Evolutionary conservation across 2,888 invertebrate species (phyloP), one percentile per base, ranked within the genome.

Genomic region (Tachina grossa): DNA sequence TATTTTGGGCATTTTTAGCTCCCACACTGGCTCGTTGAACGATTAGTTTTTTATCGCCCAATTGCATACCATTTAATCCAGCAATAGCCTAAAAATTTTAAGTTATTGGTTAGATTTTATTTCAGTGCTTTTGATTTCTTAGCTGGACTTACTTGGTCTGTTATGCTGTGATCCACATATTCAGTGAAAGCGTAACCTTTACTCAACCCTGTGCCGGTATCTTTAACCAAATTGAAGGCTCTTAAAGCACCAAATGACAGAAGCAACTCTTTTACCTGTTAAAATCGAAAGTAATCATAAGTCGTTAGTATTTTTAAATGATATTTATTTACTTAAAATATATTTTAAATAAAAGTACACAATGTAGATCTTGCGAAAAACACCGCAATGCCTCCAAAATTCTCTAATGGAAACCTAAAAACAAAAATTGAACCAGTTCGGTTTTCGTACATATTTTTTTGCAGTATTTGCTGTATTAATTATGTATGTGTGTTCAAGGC

Each of bases 151-250:
- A 97, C 97, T 95, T 98, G 98, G 93, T 99, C 99, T n/a, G 99
- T 99, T 94, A 99, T 97, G 47, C 96, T 95, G 85, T 97, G 96
- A 92, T 99, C 99, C 88, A 98, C 96, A 94, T 99, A 99, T 94
- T 99, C 99, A 92, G 98, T 98, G 94, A 99, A 99, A 14, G 99
- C 99, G 93, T 98, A 99, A 66, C 99, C 99, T 93, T 99, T 99
- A 92, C 98, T 98, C 74, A 98, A 94, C 61, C 98, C 98, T 76
- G 98, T 98, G 10, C 98, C 97, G 14, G 98, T 97, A 93, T 99
- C 99, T 94, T 98, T 98, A 88, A 99, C 99, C 93, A 99, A 94
- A 94, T 99, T 99, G 95, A 99, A 99, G 77, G 99, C 98, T 91
- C 98, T 95, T 88, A 99, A 95, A 92, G 98, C 98, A 87, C 99